These are phyloP conservation scores for Dinoponera quadriceps DNA, from an alignment of 1,140 invertebrate genomes.

Conservation along the genomic window DNA sequence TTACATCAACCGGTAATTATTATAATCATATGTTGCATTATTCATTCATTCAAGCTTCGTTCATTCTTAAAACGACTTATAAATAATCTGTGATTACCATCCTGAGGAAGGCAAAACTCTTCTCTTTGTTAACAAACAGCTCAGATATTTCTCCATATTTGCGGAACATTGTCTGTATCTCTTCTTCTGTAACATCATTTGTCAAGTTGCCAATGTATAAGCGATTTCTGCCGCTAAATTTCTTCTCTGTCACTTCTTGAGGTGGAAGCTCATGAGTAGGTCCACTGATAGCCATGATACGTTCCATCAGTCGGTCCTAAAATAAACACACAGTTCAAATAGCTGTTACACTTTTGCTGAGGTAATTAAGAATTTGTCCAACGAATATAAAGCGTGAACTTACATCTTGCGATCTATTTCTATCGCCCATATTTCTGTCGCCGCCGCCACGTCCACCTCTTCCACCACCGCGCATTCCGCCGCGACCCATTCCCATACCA, in stretches of 20 bases:
- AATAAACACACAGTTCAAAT: slow-evolving; percentile 63
- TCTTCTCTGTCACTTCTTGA: slow-evolving; percentile 91
- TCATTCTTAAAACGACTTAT: slow-evolving; percentile 44
- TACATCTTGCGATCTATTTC: slow-evolving; percentile 83
- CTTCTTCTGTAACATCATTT: slow-evolving; percentile 94
- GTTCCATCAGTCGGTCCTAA: slow-evolving; percentile 90
- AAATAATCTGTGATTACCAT: slow-evolving; percentile 88
- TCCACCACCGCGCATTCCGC: slow-evolving; percentile 75
- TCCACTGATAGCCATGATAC: slow-evolving; percentile 89
- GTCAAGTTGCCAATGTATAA: slow-evolving; percentile 98
- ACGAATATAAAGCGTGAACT: slow-evolving; percentile 61
- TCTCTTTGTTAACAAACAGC: slow-evolving; percentile 97
- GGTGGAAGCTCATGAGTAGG: slow-evolving; percentile 90
- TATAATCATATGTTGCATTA: slow-evolving; percentile 80
- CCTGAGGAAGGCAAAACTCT: slow-evolving; percentile 99
- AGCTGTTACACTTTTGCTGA: slow-evolving; percentile 38
- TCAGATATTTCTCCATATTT: slow-evolving; percentile 96
- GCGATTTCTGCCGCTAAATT: slow-evolving; percentile 96
- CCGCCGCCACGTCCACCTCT: slow-evolving; percentile 78
- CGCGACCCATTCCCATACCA: slow-evolving; percentile 81
- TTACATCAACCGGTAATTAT: slow-evolving; percentile 84
- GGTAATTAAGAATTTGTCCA: neutral
- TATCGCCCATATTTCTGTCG: slow-evolving; percentile 71
- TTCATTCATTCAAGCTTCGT: slow-evolving; percentile 41
- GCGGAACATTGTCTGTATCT: slow-evolving; percentile 93